Conservation (phyloP, 2,797 vertebrate species). For the Cyprinella venusta region DNA sequence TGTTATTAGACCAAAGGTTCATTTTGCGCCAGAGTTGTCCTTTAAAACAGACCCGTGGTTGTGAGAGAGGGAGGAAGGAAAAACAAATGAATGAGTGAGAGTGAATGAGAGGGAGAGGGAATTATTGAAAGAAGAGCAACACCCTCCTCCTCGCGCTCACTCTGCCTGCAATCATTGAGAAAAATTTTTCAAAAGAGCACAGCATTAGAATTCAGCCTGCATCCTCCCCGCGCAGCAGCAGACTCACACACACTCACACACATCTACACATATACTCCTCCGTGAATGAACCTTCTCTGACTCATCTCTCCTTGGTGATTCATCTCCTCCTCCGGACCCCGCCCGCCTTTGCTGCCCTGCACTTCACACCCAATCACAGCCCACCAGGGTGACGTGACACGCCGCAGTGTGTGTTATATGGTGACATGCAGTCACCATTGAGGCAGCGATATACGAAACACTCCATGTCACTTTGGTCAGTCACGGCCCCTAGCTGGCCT, state of each 20-base stretch:
- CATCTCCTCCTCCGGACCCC: conserved; percentile 58
- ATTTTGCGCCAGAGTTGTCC: no score
- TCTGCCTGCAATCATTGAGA: conserved; percentile 60
- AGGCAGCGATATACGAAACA: conserved; percentile 50
- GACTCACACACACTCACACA: conserved; percentile 32
- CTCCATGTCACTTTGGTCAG: conserved; percentile 35
- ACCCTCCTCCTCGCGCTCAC: conserved; percentile 35
- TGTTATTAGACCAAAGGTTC: no score
- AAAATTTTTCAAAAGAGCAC: conserved; percentile 54
- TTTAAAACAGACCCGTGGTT: conserved; percentile 8
- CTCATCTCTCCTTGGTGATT: conserved; percentile 66
- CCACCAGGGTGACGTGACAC: conserved; percentile 45
- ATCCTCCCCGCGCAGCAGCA: conserved; percentile 46
- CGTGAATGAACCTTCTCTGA: conserved; percentile 67
- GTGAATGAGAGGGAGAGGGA: conserved; percentile 40
- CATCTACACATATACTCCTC: conserved; percentile 36
- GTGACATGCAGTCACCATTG: conserved; percentile 32
- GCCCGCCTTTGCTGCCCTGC: conserved; percentile 42
- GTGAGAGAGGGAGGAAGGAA: conserved; percentile 34
- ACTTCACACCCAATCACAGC: conserved; percentile 61
- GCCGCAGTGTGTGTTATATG: conserved; percentile 8
- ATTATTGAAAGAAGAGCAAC: conserved; percentile 33
- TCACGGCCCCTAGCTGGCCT: conserved; percentile 29
- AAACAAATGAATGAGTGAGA: conserved; percentile 35
- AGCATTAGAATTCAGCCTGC: conserved; percentile 60